Evolutionary conservation across 2,797 vertebrate genomes (phyloP), one percentile per base, ranked within the genome.

Genomic region (Myiotriccus ornatus): DNA sequence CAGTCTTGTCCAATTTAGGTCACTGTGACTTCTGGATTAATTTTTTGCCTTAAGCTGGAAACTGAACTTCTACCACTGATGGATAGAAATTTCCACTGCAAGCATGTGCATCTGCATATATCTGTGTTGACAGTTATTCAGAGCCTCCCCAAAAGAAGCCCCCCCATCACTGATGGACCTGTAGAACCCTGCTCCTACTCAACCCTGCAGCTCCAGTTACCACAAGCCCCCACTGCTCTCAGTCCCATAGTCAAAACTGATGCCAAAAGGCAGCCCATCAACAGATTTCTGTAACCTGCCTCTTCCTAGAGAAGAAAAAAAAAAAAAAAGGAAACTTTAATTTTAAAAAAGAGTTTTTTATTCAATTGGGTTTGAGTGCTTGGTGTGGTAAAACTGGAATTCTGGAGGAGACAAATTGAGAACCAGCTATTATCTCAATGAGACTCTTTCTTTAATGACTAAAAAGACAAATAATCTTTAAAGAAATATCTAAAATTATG

Each of bases 251-350:
- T 67, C 46, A 68, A 70, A 92, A 41, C 0, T 0, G 27, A 53
- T 6, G 5, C 19, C 35, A 69, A 55, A 73, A 93, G 28, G 8
- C 47, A 68, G 14, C 19, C 44, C 25, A 21, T 44, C 4, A 14
- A 12, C 12, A 67, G 44, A n/a, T n/a, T 82, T 52, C 28, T 63
- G 67, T 6, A 77, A 32, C 27, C 14, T 39, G 1, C 14, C 10
- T 82, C 81, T 78, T 92, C 22, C 23, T 13, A 41, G n/a, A 1
- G 10, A 41, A 9, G 9, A 1, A 30, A 74, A 64, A 44, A 14
- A 1, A 0, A 4, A 56, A 69, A 44, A n/a, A 2, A 5, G 0
- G 4, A 62, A 56, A 62, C 1, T 35, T 43, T 5, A 3, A 15
- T 23, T 65, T 56, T 4, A 46, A 19, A 39, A 62, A 23, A 43